phyloP scores from a whole-genome alignment of 2,113 vertebrate species.

The Grammomys surdaster region DNA sequence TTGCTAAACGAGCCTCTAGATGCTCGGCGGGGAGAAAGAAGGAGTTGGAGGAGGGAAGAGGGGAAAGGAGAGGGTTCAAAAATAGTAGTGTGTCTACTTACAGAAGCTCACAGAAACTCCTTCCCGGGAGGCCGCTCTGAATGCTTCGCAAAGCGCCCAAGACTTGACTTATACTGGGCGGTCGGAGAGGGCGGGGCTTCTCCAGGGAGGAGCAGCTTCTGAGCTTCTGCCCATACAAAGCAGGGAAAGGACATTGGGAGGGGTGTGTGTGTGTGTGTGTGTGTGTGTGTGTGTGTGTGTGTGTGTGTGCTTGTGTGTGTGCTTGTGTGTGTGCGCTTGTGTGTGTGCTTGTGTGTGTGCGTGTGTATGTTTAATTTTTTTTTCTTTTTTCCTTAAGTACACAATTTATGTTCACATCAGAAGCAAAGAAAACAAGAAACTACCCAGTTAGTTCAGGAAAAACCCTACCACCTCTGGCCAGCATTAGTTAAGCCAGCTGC shows the following conservation, averaged over 20 bases:
- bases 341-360: too few species aligned
- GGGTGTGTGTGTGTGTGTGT: neutral
- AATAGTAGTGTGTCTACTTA: neutral
- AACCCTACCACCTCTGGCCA: neutral
- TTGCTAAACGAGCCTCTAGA: neutral
- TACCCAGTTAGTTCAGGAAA: neutral
- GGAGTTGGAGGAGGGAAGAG: fast-evolving
- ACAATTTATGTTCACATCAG: neutral
- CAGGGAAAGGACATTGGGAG: neutral
- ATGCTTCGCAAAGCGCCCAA: fast-evolving
- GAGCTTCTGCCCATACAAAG: fast-evolving
- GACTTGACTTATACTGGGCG: fast-evolving
- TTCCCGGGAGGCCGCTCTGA: fast-evolving
- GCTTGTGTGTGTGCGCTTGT: too few species aligned
- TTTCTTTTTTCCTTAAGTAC: neutral
- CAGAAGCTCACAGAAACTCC: neutral
- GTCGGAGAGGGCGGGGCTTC: neutral
- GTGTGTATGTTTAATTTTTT: too few species aligned
- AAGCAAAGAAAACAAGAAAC: neutral
- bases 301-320: too few species aligned
- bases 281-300: fast-evolving
- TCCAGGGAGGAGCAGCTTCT: neutral
- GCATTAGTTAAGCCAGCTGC: neutral
- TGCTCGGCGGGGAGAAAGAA: neutral
- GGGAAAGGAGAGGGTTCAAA: neutral